Conservation (phyloP, 2,113 vertebrate species). For the Leptobrachium ailaonicum region DNA sequence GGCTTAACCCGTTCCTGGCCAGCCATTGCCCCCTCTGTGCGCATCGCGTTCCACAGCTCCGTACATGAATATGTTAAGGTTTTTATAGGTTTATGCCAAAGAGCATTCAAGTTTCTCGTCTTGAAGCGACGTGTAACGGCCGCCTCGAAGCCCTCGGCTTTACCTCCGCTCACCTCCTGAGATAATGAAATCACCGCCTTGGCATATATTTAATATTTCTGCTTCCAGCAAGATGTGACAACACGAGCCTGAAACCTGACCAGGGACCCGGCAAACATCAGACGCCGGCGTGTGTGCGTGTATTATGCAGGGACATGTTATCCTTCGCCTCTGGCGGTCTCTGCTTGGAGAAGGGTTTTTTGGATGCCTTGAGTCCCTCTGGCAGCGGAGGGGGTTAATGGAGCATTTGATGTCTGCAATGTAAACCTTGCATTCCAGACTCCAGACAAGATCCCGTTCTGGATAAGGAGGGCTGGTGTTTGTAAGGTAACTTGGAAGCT, state of each 20-base stretch:
- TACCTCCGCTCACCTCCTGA: background rate
- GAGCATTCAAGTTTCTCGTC: too few species aligned
- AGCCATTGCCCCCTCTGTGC: background rate
- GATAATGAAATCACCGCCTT: background rate
- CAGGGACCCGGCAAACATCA: background rate
- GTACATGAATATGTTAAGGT: too few species aligned
- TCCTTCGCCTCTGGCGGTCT: background rate
- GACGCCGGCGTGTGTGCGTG: background rate
- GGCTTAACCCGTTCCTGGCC: background rate
- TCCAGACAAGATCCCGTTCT: conserved; percentile 27
- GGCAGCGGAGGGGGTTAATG: conserved; percentile 16
- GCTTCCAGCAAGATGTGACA: background rate
- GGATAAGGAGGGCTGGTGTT: conserved; percentile 15
- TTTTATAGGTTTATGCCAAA: too few species aligned
- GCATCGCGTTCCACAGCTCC: background rate
- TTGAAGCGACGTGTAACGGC: too few species aligned
- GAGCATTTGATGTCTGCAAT: background rate
- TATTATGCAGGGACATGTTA: conserved; percentile 5
- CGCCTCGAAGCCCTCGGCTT: background rate
- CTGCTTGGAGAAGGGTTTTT: background rate
- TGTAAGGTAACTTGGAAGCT: conserved; percentile 8
- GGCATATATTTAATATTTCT: background rate
- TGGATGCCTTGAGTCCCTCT: background rate
- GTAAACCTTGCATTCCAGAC: conserved; percentile 22
- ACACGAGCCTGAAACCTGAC: background rate